Evolutionary conservation across 2,888 invertebrate genomes (phyloP).

Genomic region (Formica aserva): DNA sequence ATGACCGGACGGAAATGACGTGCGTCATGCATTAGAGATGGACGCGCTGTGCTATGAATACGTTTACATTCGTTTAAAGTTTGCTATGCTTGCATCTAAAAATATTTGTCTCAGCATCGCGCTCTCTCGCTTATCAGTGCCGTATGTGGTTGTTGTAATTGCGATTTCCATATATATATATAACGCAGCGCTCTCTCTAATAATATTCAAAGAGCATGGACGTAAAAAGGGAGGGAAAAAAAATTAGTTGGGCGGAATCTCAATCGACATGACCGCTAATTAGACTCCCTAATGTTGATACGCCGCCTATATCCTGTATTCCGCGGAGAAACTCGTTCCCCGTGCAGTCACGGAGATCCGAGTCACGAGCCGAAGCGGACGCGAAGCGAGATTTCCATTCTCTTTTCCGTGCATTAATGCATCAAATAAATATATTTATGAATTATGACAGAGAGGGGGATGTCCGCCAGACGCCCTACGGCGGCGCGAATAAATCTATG

Average conservation of each 20-base stretch:
- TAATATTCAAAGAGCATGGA: slow-evolving; percentile 38
- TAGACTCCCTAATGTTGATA: slow-evolving; percentile 62
- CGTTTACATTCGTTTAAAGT: slow-evolving; percentile 50
- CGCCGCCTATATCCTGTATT: slow-evolving; percentile 20
- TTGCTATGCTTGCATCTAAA: not conserved
- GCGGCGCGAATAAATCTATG: slow-evolving; percentile 39
- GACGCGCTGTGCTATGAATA: slow-evolving; percentile 63
- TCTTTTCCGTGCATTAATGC: slow-evolving; percentile 57
- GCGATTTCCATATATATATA: slow-evolving; percentile 30
- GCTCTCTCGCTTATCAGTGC: slow-evolving; percentile 29
- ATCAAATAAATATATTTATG: slow-evolving; percentile 59
- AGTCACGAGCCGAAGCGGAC: slow-evolving; percentile 58
- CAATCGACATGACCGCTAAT: slow-evolving; percentile 65
- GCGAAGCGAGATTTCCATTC: slow-evolving; percentile 50
- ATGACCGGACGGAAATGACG: slow-evolving; percentile 65
- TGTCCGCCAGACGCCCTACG: slow-evolving; percentile 32
- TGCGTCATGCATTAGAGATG: slow-evolving; percentile 56
- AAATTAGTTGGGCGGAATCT: slow-evolving; percentile 63
- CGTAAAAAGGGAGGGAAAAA: not conserved
- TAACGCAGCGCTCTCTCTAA: slow-evolving; percentile 27
- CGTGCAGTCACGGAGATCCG: slow-evolving; percentile 47
- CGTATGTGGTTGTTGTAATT: slow-evolving; percentile 42
- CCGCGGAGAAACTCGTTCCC: slow-evolving; percentile 60
- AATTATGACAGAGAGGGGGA: slow-evolving; percentile 26
- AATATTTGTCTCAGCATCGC: not conserved